These are phyloP conservation scores for Heterodera carotae DNA, from an alignment of 1,140 invertebrate genomes.

Conservation along the genomic window DNA sequence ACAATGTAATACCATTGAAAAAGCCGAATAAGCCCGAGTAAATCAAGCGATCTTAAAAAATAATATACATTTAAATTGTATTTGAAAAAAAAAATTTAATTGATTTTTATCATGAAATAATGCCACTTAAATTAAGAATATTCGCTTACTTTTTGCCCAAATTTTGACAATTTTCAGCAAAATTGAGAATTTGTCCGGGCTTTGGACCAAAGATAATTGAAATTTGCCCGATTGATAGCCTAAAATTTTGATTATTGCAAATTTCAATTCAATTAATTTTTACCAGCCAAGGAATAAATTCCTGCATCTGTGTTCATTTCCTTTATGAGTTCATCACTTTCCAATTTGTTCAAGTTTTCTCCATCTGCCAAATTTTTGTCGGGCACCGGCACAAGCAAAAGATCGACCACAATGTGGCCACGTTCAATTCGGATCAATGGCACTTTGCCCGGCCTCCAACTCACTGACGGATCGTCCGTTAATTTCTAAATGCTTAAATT, in stretches of 20 bases:
- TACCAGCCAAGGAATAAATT: background rate
- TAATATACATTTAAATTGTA: no score
- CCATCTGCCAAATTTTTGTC: background rate
- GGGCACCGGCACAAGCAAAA: background rate
- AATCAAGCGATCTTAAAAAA: background rate
- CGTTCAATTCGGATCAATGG: background rate
- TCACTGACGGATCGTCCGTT: background rate
- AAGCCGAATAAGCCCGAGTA: background rate
- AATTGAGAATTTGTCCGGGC: background rate
- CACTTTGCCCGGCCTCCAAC: background rate
- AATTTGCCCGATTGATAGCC: background rate
- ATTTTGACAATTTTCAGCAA: background rate
- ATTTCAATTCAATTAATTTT: background rate
- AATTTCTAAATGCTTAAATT: background rate
- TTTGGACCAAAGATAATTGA: background rate
- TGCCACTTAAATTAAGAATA: background rate
- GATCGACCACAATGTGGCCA: background rate
- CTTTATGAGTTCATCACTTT: background rate
- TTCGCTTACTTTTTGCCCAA: background rate
- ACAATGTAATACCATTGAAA: background rate
- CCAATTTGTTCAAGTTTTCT: background rate
- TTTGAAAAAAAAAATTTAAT: background rate
- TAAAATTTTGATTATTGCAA: background rate
- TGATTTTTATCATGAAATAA: no score
- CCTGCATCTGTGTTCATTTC: background rate